These are phyloP conservation scores for Pholis gunnellus DNA, from an alignment of 2,113 vertebrate genomes.

Conservation along the genomic window DNA sequence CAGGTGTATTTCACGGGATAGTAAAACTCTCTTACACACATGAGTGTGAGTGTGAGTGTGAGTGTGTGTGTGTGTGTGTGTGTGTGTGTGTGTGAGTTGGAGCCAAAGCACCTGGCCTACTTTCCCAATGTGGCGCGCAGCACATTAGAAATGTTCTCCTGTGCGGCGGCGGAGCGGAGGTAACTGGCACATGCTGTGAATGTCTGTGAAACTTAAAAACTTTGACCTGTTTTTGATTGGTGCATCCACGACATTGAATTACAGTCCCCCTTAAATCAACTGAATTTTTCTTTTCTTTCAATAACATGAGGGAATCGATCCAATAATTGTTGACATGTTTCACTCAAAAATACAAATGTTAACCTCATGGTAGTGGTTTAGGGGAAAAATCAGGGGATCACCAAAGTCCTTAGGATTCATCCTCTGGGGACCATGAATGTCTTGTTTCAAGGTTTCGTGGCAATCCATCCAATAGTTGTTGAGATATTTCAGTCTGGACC, in stretches of 20 bases:
- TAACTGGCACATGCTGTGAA: conserved; percentile 55
- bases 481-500: neutral
- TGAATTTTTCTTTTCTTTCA: neutral
- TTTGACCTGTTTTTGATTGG: conserved; percentile 60
- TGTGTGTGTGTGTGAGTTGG: conserved; percentile 48
- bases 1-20: conserved; percentile 72
- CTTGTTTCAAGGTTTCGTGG: neutral
- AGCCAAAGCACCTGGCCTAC: conserved; percentile 63
- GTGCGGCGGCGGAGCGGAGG: conserved; percentile 36
- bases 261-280: neutral
- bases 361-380: neutral
- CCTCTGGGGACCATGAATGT: neutral
- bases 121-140: conserved; percentile 46
- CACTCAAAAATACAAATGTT: neutral
- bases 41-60: conserved; percentile 39
- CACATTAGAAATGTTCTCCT: conserved; percentile 34
- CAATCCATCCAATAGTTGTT: neutral
- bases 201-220: conserved; percentile 56
- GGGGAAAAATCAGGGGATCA: neutral
- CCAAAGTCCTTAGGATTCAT: neutral
- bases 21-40: conserved; percentile 33
- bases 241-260: neutral
- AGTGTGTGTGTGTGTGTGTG: conserved; percentile 45
- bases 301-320: neutral
- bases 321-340: conserved; percentile 1